Evolutionary conservation across 2,888 invertebrate genomes (phyloP).

Genomic region (Acanthosoma haemorrhoidale): DNA sequence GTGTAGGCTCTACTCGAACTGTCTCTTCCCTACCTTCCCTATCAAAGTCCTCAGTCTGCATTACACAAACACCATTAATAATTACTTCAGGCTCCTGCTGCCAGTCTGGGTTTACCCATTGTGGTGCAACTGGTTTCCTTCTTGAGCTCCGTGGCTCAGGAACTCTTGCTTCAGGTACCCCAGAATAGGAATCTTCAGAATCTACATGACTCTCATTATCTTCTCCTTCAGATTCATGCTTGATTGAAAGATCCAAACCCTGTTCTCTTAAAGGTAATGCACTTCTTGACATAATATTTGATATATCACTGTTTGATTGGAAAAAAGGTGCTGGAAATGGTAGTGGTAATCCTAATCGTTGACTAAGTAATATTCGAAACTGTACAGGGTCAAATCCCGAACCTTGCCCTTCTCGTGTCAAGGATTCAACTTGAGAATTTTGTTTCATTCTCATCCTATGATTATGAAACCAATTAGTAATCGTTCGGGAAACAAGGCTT

Average conservation of each 20-base stretch:
- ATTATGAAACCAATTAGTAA: constrained; percentile 99
- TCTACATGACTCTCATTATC: constrained; percentile 60
- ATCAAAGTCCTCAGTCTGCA: constrained; percentile 62
- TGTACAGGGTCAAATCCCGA: constrained; percentile 84
- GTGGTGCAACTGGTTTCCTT: constrained; percentile 91
- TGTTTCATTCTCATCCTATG: constrained; percentile 97
- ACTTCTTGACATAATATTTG: constrained; percentile 68
- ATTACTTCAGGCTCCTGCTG: constrained; percentile 75
- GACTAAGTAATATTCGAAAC: constrained; percentile 81
- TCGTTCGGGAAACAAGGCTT: constrained; percentile 86
- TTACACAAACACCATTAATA: constrained; percentile 89
- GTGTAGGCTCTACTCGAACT: constrained; percentile 69
- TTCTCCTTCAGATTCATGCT: constrained; percentile 73
- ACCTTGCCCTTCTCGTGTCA: constrained; percentile 44
- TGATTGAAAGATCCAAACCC: constrained; percentile 77
- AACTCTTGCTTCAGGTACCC: constrained; percentile 41
- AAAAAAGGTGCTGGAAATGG: constrained; percentile 68
- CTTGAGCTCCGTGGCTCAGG: constrained; percentile 53
- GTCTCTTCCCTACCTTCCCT: constrained; percentile 59
- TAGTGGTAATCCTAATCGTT: constrained; percentile 74
- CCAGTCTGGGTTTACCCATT: constrained; percentile 96
- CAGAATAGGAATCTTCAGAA: constrained; percentile 41
- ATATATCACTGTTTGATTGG: constrained; percentile 68
- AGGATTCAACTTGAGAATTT: constrained; percentile 66
- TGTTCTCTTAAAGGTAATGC: constrained; percentile 61